Evolutionary conservation across 2,797 vertebrate genomes (phyloP).

Genomic region (Chelon auratus): DNA sequence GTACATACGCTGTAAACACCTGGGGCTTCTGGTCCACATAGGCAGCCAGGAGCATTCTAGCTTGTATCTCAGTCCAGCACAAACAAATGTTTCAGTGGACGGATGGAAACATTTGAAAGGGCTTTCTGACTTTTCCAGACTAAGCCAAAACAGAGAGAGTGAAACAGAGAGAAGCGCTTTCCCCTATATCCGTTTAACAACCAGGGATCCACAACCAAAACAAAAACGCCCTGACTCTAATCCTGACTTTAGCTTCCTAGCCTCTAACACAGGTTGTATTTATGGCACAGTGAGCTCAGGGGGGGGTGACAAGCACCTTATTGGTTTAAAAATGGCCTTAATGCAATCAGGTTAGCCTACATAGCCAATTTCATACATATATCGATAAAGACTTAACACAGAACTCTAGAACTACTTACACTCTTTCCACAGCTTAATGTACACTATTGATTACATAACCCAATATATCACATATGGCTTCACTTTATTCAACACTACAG

Average conservation of each 20-base stretch:
- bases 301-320: constrained; percentile 67
- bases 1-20: constrained; percentile 30
- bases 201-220: constrained; percentile 59
- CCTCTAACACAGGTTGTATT: constrained; percentile 57
- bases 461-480: neutral
- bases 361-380: constrained; percentile 29
- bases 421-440: constrained; percentile 20
- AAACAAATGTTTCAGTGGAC: constrained; percentile 45
- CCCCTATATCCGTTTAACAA: constrained; percentile 58
- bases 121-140: constrained; percentile 71
- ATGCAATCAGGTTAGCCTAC: constrained; percentile 69
- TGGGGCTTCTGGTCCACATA: constrained; percentile 33
- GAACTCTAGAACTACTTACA: constrained; percentile 27
- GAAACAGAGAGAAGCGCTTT: constrained; percentile 43
- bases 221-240: constrained; percentile 47
- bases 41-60: constrained; percentile 66
- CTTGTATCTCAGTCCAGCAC: constrained; percentile 48
- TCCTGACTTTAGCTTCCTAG: constrained; percentile 52
- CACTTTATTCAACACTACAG: constrained; percentile 9
- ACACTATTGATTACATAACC: neutral
- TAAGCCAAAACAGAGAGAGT: constrained; percentile 52
- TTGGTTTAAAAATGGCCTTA: constrained; percentile 77
- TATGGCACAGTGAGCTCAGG: constrained; percentile 64
- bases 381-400: constrained; percentile 39
- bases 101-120: constrained; percentile 61